Evolutionary conservation across 2,888 invertebrate species (phyloP).

Genomic region (Oegoconia quadripuncta): DNA sequence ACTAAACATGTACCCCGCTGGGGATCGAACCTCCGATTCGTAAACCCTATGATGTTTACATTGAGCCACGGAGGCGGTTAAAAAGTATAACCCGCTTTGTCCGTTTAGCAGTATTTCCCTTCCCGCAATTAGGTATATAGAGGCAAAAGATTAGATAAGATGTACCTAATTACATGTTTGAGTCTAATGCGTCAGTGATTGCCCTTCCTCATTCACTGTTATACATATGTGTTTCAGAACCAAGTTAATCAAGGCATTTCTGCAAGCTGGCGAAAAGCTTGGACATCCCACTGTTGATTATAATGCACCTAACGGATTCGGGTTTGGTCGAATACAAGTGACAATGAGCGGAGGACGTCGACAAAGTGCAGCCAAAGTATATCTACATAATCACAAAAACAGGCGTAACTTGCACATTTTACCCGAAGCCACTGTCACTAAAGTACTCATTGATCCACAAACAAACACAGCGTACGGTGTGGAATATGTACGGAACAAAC

Average conservation of each 20-base stretch:
- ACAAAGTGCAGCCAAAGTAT: conserved; percentile 83
- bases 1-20: no score
- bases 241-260: conserved; percentile 66
- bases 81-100: no score
- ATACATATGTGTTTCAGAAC: conserved; percentile 44
- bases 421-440: conserved; percentile 81
- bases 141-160: no score
- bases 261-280: conserved; percentile 81
- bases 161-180: no score
- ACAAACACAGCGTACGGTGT: conserved; percentile 84
- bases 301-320: conserved; percentile 80
- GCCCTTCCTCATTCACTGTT: neutral
- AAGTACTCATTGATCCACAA: conserved; percentile 81
- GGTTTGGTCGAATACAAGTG: conserved; percentile 83
- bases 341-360: conserved; percentile 80
- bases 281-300: conserved; percentile 85
- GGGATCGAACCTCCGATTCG: no score
- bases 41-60: no score
- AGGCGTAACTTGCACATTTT: conserved; percentile 84
- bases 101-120: no score
- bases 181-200: neutral
- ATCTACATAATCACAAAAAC: conserved; percentile 78
- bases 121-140: no score
- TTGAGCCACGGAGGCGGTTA: no score
- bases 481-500: conserved; percentile 78